Conservation (phyloP, 2,113 vertebrate species). For the Colistium nudipinnis region DNA sequence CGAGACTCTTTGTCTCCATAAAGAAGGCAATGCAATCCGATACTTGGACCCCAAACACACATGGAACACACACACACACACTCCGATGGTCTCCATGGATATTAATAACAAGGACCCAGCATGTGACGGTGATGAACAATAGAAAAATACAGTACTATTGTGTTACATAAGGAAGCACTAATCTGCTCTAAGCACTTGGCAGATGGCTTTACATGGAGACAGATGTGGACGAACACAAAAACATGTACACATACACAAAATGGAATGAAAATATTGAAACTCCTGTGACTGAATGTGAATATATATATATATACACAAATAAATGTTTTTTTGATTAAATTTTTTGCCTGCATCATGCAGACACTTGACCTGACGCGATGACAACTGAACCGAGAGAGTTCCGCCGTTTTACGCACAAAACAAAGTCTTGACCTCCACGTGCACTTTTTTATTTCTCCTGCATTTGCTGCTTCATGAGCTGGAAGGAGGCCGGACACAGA, state of each 20-base stretch:
- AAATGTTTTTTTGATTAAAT: neutral
- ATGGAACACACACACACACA: neutral
- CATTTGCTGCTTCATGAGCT: conserved; percentile 2
- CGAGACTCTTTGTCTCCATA: no score
- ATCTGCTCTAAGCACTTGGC: conserved; percentile 33
- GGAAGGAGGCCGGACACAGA: neutral
- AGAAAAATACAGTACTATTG: neutral
- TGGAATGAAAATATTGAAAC: no score
- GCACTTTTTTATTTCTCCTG: neutral
- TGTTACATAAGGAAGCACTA: conserved; percentile 25
- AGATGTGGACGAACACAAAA: conserved; percentile 34
- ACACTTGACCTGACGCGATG: no score
- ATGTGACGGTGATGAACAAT: conserved; percentile 4
- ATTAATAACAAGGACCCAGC: neutral
- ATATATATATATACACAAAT: neutral
- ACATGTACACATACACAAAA: conserved; percentile 4
- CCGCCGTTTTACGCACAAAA: neutral
- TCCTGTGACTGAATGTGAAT: no score
- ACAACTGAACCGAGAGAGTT: neutral
- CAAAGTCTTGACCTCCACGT: neutral
- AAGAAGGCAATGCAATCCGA: no score
- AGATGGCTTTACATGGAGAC: conserved; percentile 43
- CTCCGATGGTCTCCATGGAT: neutral
- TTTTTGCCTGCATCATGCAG: no score
- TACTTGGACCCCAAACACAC: no score